Evolutionary conservation across 2,888 invertebrate species (phyloP), one percentile per base, ranked within the genome.

Genomic region (Kryphioiulus occultus): DNA sequence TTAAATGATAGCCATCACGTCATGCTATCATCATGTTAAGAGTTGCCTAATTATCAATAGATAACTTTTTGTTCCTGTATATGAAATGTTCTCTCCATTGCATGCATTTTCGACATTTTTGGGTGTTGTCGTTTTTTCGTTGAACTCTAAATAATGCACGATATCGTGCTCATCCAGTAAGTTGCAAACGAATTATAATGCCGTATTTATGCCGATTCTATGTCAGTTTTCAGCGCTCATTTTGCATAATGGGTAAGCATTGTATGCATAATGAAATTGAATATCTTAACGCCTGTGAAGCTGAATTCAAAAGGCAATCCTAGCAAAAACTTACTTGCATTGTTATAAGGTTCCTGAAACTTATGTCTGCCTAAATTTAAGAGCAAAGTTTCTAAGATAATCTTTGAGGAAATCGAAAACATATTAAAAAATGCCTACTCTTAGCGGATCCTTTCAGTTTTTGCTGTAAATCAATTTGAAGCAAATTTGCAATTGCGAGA

Each of bases 351-450:
- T 42, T 42, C 42, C 15, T 42, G 15, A 47, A 47, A 47, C 17
- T 15, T 59, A 7, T 10, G 59, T n/a, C 59, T 22, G 5, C 10
- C 59, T n/a, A n/a, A n/a, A n/a, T n/a, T 59, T 15, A 59, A n/a
- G n/a, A 59, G 59, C n/a, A 59, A 59, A n/a, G 59, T 59, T 59
- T 59, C 22, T n/a, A 59, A n/a, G n/a, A 59, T 59, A 59, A 59
- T 22, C 59, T 15, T 59, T 5, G 22, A 59, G n/a, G 47, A 12
- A 59, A 59, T 59, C 59, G 22, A 4, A n/a, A 5, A 59, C n/a
- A 59, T 22, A 59, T 3, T 59, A 47, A 47, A 47, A 47, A 22
- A 59, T 59, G n/a, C n/a, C n/a, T 15, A 19, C 19, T 12, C 10
- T 59, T 22, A n/a, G n/a, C n/a, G n/a, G n/a, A n/a, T n/a, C n/a